Conservation (phyloP, 2,113 vertebrate species). For the Xerus inauris region DNA sequence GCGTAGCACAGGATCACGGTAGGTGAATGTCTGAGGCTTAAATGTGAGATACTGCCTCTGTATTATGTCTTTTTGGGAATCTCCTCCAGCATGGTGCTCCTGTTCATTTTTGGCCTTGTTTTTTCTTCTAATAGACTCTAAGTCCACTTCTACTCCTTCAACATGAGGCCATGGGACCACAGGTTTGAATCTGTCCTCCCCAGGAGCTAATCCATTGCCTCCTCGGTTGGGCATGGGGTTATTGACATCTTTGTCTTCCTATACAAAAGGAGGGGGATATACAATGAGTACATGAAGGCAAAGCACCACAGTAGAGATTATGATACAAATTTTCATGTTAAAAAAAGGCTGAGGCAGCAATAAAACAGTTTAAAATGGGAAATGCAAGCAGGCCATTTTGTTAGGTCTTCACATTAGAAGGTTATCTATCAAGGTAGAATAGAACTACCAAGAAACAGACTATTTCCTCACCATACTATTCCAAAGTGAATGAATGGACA, state of each 20-base stretch:
- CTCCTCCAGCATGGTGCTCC: conserved; percentile 83
- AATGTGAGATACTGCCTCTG: conserved; percentile 97
- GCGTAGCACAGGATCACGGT: conserved; percentile 91
- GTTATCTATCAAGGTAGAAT: background rate
- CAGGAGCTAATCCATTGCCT: conserved; percentile 83
- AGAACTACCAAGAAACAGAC: background rate
- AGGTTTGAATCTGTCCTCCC: conserved; percentile 93
- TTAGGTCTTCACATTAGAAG: background rate
- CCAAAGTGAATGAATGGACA: background rate
- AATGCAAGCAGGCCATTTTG: background rate
- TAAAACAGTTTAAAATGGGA: background rate
- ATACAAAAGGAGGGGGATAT: conserved; percentile 73
- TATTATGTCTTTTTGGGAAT: conserved; percentile 91
- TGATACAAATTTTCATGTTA: conserved; percentile 17
- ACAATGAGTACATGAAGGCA: conserved; percentile 72
- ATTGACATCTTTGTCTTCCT: conserved; percentile 90
- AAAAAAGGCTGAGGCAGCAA: background rate
- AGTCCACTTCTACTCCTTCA: conserved; percentile 98
- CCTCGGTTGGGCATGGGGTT: conserved; percentile 86
- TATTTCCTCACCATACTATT: background rate
- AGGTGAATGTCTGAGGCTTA: conserved; percentile 92
- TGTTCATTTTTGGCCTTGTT: conserved; percentile 89
- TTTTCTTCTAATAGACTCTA: conserved; percentile 95
- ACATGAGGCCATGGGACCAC: conserved; percentile 98
- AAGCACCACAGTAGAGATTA: conserved; percentile 51